phyloP scores from a whole-genome alignment of 2,888 invertebrate genomes.

The Amblyjoppa fuscipennis region DNA sequence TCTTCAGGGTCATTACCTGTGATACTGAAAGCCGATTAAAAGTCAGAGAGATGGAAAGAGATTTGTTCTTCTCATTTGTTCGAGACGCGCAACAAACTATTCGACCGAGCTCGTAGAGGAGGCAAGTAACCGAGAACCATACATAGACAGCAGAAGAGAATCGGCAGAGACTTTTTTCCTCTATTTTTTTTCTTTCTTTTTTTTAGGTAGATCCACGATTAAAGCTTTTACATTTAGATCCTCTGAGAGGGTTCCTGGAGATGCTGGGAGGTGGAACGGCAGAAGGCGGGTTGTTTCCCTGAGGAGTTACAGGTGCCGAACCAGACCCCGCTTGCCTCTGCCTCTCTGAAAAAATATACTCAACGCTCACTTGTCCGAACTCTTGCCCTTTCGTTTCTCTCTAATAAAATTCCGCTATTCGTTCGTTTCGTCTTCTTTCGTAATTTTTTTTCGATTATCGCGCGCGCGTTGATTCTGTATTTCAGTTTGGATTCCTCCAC shows the following conservation, averaged over 20 bases:
- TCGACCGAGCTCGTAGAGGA: constrained; percentile 72
- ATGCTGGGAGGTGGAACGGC: constrained; percentile 87
- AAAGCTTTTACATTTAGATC: constrained; percentile 92
- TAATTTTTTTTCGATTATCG: constrained; percentile 17
- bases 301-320: constrained; percentile 91
- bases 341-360: constrained; percentile 87
- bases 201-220: constrained; percentile 78
- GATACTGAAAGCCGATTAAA: constrained; percentile 38
- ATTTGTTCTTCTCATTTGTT: background rate
- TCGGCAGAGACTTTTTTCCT: constrained; percentile 16
- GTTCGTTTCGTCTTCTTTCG: constrained; percentile 27
- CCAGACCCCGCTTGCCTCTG: constrained; percentile 88
- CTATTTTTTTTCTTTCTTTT: background rate
- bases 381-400: constrained; percentile 37
- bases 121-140: constrained; percentile 71
- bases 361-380: constrained; percentile 78
- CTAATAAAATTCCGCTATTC: background rate
- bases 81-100: constrained; percentile 27
- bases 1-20: background rate
- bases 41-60: constrained; percentile 36
- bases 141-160: constrained; percentile 64
- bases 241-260: constrained; percentile 92
- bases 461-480: constrained; percentile 21
- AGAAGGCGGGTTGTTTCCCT: constrained; percentile 87
- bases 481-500: constrained; percentile 62